Conservation (phyloP, 2,888 invertebrate species). For the Trichacis sp. region DNA sequence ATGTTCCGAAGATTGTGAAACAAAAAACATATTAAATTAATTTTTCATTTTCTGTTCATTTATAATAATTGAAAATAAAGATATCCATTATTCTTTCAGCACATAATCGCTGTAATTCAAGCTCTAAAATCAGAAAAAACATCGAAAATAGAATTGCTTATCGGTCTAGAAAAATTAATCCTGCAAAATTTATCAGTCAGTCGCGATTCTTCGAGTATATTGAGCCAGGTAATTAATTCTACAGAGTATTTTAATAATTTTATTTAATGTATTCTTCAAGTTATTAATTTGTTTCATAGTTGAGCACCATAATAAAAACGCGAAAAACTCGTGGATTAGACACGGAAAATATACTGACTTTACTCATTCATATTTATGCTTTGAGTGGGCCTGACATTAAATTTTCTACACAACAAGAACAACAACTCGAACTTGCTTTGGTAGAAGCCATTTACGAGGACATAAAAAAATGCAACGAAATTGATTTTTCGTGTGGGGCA, state of each 20-base stretch:
- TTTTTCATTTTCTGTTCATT: too few species aligned
- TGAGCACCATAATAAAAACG: conserved; percentile 73
- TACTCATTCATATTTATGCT: conserved; percentile 75
- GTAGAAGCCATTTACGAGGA: conserved; percentile 74
- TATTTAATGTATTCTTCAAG: too few species aligned
- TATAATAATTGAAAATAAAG: too few species aligned
- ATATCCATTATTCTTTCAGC: too few species aligned
- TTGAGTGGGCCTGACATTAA: conserved; percentile 73
- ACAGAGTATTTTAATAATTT: too few species aligned
- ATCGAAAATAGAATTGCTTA: conserved; percentile 72
- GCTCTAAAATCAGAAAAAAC: conserved; percentile 73
- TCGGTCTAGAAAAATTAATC: conserved; percentile 75
- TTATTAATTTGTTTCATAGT: too few species aligned
- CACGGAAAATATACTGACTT: conserved; percentile 73
- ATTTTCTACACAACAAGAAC: conserved; percentile 72
- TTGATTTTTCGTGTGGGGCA: conserved; percentile 46
- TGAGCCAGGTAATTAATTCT: conserved; percentile 65
- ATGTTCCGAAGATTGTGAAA: too few species aligned
- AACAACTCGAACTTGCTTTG: conserved; percentile 70
- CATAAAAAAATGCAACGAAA: conserved; percentile 62
- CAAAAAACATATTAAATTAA: too few species aligned
- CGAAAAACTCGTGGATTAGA: conserved; percentile 71
- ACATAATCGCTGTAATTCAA: conserved; percentile 72
- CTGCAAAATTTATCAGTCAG: conserved; percentile 66
- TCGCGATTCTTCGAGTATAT: conserved; percentile 71